phyloP scores from a whole-genome alignment of 2,113 vertebrate species.

The Rhegmatorhina hoffmannsi region DNA sequence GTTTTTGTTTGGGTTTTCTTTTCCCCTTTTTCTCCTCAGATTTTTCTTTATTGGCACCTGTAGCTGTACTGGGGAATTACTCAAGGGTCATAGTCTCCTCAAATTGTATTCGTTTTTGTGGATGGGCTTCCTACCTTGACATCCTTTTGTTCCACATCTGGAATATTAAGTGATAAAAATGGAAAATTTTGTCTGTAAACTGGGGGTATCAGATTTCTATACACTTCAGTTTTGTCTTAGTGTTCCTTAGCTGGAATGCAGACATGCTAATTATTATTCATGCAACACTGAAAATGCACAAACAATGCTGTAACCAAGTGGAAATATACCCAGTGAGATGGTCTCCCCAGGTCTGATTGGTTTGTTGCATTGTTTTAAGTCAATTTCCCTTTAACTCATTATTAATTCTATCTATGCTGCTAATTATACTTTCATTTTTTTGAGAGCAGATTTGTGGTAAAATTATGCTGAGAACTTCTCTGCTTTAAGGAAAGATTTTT shows the following conservation, averaged over 20 bases:
- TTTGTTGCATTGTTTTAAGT: not conserved
- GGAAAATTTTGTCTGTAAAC: slow-evolving; percentile 49
- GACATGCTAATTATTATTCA: not conserved
- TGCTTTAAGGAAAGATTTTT: not conserved
- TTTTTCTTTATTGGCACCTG: not conserved
- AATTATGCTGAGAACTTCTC: not conserved
- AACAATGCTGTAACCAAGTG: not conserved
- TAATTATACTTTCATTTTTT: not conserved
- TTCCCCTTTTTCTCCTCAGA: not conserved
- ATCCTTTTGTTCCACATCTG: slow-evolving; percentile 44
- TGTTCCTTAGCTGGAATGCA: not conserved
- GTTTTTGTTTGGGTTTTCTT: not conserved
- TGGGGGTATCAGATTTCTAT: not conserved
- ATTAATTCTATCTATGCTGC: not conserved
- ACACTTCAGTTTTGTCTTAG: not conserved
- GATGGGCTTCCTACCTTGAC: slow-evolving; percentile 18
- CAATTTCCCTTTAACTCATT: slow-evolving; percentile 35
- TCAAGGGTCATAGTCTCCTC: not conserved
- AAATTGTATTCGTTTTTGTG: slow-evolving; percentile 31
- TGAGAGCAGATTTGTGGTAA: not conserved
- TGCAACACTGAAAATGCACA: not conserved
- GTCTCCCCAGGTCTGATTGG: not conserved
- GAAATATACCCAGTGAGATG: not conserved
- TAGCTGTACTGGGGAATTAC: not conserved
- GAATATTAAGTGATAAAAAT: slow-evolving; percentile 40